Percentiles rank a stretch among this genome's conserved stretches.
These are phyloP conservation scores for Anableps anableps DNA, from an alignment of 2,797 vertebrate genomes.

Conservation along the genomic window DNA sequence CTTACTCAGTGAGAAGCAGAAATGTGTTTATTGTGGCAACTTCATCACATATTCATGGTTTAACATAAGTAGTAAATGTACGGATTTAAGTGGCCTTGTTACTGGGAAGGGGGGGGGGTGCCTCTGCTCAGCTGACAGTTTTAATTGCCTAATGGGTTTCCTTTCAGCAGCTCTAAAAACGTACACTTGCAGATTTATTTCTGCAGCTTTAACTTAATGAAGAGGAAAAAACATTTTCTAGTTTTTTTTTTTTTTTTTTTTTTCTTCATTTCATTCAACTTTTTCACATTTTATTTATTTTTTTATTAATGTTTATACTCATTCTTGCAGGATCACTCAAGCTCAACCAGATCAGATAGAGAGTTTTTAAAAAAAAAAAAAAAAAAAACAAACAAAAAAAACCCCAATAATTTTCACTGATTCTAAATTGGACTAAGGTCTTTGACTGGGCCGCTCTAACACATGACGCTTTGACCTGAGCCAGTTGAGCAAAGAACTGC, in stretches of 20 bases:
- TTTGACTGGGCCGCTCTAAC: background rate
- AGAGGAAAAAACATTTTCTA: conserved; percentile 16
- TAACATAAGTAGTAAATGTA: conserved; percentile 99
- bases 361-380: background rate
- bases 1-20: conserved; percentile 97
- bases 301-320: background rate
- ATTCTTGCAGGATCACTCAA: background rate
- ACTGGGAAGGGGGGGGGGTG: conserved; percentile 73
- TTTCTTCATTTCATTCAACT: background rate
- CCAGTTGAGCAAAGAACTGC: conserved; percentile 3
- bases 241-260: background rate
- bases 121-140: conserved; percentile 98
- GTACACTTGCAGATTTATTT: conserved; percentile 63
- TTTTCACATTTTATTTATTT: background rate
- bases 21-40: conserved; percentile 97
- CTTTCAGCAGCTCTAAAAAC: conserved; percentile 77
- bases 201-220: conserved; percentile 47
- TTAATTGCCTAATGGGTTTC: conserved; percentile 91
- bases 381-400: no score
- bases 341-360: background rate
- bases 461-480: background rate
- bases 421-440: background rate
- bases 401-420: background rate
- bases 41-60: conserved; percentile 99
- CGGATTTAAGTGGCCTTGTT: conserved; percentile 98